These are phyloP conservation scores for Daphoenositta chrysoptera DNA, from an alignment of 2,113 vertebrate genomes.

Conservation along the genomic window DNA sequence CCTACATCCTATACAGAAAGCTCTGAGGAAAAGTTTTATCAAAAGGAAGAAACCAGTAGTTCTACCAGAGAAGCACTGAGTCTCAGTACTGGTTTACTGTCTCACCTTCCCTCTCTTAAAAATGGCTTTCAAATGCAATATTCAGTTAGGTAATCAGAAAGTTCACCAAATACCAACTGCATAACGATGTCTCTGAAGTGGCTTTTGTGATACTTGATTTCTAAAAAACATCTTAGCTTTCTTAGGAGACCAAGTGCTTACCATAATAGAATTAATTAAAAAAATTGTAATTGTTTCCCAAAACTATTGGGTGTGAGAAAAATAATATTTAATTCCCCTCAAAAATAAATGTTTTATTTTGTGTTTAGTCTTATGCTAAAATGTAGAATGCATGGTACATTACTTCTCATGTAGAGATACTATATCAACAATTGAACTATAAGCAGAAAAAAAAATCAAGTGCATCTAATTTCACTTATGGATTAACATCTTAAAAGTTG, in stretches of 20 bases:
- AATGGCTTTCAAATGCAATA: background rate
- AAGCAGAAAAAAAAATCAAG: background rate
- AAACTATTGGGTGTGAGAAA: background rate
- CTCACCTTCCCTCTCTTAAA: background rate
- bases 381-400: background rate
- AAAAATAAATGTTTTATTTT: background rate
- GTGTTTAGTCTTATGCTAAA: background rate
- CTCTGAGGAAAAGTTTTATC: background rate
- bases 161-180: background rate
- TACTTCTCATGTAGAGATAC: background rate
- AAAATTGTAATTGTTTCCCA: background rate
- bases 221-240: background rate
- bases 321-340: background rate
- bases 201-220: background rate
- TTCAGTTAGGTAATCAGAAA: background rate
- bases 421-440: background rate
- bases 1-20: background rate
- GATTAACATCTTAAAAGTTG: background rate
- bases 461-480: background rate
- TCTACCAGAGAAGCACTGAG: background rate
- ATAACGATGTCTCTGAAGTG: background rate
- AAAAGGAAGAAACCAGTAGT: background rate
- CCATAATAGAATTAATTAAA: background rate
- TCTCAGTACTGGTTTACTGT: background rate
- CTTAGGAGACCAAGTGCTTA: background rate